phyloP scores from a whole-genome alignment of 2,797 vertebrate species.

The Hydrophis major region DNA sequence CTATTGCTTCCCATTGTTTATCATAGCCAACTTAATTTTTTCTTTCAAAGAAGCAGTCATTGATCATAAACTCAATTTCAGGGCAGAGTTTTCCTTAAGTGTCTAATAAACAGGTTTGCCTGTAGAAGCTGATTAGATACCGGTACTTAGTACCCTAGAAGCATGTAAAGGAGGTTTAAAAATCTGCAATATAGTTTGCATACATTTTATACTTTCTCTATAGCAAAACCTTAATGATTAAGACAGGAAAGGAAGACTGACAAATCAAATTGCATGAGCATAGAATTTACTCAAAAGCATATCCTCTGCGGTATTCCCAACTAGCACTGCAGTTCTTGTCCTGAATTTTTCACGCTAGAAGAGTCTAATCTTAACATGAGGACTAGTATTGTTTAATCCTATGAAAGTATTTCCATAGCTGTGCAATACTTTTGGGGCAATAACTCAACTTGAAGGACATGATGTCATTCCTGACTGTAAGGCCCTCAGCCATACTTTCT shows the following conservation, averaged over 20 bases:
- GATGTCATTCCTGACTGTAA: too few species aligned
- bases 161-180: background rate
- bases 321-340: background rate
- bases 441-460: background rate
- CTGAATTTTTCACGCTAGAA: background rate
- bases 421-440: background rate
- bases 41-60: background rate
- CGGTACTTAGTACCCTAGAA: background rate
- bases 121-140: background rate
- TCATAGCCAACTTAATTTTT: background rate
- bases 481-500: background rate
- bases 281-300: background rate
- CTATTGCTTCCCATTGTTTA: background rate
- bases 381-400: background rate
- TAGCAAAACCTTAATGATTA: background rate
- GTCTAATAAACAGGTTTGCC: background rate
- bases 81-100: background rate
- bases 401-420: background rate
- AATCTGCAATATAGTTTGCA: background rate
- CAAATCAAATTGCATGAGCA: background rate
- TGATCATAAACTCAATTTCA: background rate
- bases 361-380: background rate
- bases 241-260: background rate
- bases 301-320: background rate
- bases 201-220: background rate